These are phyloP conservation scores for Choreutis nemorana DNA, from an alignment of 2,888 invertebrate species.

Conservation along the genomic window DNA sequence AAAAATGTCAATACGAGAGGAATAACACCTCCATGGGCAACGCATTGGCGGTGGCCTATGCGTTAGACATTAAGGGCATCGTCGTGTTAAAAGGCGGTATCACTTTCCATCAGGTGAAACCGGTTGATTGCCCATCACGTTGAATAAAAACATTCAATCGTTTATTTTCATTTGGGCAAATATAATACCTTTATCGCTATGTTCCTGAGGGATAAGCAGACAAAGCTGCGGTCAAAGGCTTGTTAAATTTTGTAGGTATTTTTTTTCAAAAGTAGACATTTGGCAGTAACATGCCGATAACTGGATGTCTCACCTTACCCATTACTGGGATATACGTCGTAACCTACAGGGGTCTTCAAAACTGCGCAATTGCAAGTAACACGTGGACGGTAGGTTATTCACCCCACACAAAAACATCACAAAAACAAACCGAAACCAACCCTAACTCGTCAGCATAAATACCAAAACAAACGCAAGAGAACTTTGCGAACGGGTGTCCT, in stretches of 20 bases:
- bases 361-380: conserved; percentile 55
- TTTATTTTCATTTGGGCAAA: too few relatives aligned
- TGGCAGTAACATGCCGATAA: conserved; percentile 3
- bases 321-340: conserved; percentile 32
- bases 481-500: too few relatives aligned
- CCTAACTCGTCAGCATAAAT: conserved; percentile 8
- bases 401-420: conserved; percentile 20
- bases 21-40: too few relatives aligned
- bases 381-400: conserved; percentile 49
- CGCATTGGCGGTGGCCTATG: too few relatives aligned
- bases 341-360: conserved; percentile 52
- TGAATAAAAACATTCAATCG: too few relatives aligned
- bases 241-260: not conserved
- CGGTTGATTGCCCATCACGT: too few relatives aligned
- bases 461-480: conserved; percentile 10
- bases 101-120: too few relatives aligned
- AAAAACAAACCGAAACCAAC: conserved; percentile 9
- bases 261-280: not conserved
- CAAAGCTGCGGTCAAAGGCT: not conserved
- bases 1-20: too few relatives aligned
- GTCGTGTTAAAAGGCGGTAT: too few relatives aligned
- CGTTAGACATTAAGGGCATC: too few relatives aligned
- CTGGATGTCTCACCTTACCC: conserved; percentile 20
- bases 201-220: too few relatives aligned
- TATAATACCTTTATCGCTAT: too few relatives aligned